Evolutionary conservation across 2,113 vertebrate genomes (phyloP).

Genomic region (Corynorhinus townsendii): DNA sequence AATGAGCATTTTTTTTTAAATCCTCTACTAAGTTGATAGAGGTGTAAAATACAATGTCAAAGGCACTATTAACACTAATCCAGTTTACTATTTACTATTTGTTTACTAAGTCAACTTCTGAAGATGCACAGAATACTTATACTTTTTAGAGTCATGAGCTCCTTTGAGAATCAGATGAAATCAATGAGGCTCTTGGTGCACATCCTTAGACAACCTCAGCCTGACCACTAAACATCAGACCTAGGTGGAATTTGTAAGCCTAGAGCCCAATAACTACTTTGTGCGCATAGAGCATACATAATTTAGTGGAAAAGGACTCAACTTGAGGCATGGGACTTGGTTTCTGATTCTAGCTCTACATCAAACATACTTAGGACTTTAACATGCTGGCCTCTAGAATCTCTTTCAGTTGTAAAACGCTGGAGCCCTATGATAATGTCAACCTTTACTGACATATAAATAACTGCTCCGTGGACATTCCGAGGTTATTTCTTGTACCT

Average conservation of each 20-base stretch:
- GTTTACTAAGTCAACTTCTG: background rate
- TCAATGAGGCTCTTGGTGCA: background rate
- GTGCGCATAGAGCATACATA: background rate
- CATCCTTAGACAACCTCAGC: background rate
- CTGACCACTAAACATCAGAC: background rate
- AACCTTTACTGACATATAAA: background rate
- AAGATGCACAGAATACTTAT: background rate
- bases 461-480: background rate
- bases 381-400: background rate
- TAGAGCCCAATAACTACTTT: background rate
- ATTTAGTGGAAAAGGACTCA: background rate
- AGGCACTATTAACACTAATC: background rate
- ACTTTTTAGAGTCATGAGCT: background rate
- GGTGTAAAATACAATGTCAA: conserved; percentile 4
- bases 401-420: background rate
- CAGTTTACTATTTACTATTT: background rate
- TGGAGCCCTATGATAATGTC: background rate
- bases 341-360: background rate
- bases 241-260: background rate
- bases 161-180: background rate
- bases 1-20: background rate
- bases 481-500: background rate
- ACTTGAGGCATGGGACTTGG: background rate
- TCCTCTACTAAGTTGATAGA: background rate
- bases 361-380: background rate